phyloP scores from a whole-genome alignment of 2,888 invertebrate genomes.

The Eristalis tenax region DNA sequence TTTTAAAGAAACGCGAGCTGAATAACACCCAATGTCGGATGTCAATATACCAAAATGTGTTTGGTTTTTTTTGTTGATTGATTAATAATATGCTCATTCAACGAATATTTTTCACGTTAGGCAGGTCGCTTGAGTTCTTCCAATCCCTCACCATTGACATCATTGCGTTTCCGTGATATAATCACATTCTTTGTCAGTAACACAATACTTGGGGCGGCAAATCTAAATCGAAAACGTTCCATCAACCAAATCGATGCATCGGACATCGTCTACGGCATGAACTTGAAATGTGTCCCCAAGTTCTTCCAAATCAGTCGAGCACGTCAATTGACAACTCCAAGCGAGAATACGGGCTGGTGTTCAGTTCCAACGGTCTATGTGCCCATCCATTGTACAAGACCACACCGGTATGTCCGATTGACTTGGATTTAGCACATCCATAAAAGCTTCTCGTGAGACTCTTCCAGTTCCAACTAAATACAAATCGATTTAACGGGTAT shows the following conservation, averaged over 20 bases:
- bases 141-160: no score
- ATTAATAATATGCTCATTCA: no score
- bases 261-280: background rate
- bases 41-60: no score
- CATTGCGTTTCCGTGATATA: no score
- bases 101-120: no score
- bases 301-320: background rate
- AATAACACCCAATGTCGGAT: no score
- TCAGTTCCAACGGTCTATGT: background rate
- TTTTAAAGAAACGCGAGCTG: no score
- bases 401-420: background rate
- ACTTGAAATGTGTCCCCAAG: background rate
- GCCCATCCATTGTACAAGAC: background rate
- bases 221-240: background rate
- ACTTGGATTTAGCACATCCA: slow-evolving; percentile 17
- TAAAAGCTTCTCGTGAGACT: slow-evolving; percentile 1
- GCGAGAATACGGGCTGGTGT: background rate
- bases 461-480: slow-evolving; percentile 10
- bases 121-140: no score
- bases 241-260: background rate
- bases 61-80: no score
- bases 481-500: background rate
- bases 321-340: background rate
- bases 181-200: no score
- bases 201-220: background rate